Evolutionary conservation across 2,797 vertebrate species (phyloP).

Genomic region (Dermochelys coriacea): DNA sequence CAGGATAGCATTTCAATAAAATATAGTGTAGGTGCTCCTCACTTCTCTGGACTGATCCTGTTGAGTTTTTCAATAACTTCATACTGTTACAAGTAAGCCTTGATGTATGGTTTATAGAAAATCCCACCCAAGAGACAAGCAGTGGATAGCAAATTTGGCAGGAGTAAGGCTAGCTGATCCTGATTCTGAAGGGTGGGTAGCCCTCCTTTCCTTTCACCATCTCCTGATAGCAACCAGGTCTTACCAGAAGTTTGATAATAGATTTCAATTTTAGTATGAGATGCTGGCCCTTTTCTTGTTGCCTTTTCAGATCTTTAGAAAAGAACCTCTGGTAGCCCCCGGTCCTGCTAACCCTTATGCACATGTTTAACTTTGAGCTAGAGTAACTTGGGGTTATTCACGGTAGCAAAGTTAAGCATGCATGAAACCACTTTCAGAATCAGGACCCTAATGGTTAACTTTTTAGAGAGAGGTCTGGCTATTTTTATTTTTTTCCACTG

Average conservation of each 20-base stretch:
- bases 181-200: not conserved
- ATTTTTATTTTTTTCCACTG: not conserved
- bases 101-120: not conserved
- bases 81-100: not conserved
- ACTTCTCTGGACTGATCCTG: not conserved
- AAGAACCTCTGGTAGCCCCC: not conserved
- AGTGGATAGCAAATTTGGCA: not conserved
- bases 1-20: not conserved
- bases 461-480: not conserved
- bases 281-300: not conserved
- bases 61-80: not conserved
- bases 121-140: not conserved
- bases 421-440: not conserved
- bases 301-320: not conserved
- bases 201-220: not conserved
- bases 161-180: not conserved
- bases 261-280: not conserved
- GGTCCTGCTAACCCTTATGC: not conserved
- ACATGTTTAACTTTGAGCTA: not conserved
- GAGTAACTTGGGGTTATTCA: not conserved
- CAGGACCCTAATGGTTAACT: not conserved
- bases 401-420: not conserved
- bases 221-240: not conserved
- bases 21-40: fast-evolving
- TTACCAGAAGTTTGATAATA: not conserved